Evolutionary conservation across 2,113 vertebrate genomes (phyloP), one percentile per base, ranked within the genome.

Genomic region (Saguinus midas): DNA sequence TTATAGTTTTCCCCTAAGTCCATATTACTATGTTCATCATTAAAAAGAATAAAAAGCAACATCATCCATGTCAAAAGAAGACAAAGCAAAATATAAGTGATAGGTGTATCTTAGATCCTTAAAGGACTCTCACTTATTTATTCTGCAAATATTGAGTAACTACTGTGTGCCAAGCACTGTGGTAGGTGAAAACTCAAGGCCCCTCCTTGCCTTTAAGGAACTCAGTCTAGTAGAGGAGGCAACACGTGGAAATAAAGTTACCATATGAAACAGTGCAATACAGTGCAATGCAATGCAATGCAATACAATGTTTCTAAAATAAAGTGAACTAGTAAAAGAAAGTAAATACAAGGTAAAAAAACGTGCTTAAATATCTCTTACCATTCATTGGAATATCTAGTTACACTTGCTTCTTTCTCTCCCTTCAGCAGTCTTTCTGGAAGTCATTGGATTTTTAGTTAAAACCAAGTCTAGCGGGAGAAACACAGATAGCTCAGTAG

Each of bases 11-110:
- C 20, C 73, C 64, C 35, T 27, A 10, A 1, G 32, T 84, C 48
- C 43, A 84, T 86, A 70, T 94, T 18, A 70, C 1, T 5, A 37
- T 25, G 23, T 70, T 80, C 35, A 52, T 29, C 66, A 18, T 88
- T 82, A 45, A 84, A 52, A 92, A 29, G 90, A 84, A 87, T 12
- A 70, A 70, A 94, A 29, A 81, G n/a, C 64, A 78, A 6, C 2
- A 17, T 35, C 10, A 37, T 37, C 64, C 16, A 27, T 29, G 16
- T 81, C 20, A 40, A 73, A 86, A 9, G 32, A 79, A 40, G 37
- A 25, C 40, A 70, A 87, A 84, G 50, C 5, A 20, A 87, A 75
- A 16, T 43, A n/a, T 4, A 29, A 90, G 29, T 12, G 48, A 6
- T 10, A 37, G 2, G 6, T 43, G 0, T 5, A 12, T n/a, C 55